Base-by-base conservation (phyloP, 2,888 invertebrate species). In the Rotaria magnacalcarata region DNA sequence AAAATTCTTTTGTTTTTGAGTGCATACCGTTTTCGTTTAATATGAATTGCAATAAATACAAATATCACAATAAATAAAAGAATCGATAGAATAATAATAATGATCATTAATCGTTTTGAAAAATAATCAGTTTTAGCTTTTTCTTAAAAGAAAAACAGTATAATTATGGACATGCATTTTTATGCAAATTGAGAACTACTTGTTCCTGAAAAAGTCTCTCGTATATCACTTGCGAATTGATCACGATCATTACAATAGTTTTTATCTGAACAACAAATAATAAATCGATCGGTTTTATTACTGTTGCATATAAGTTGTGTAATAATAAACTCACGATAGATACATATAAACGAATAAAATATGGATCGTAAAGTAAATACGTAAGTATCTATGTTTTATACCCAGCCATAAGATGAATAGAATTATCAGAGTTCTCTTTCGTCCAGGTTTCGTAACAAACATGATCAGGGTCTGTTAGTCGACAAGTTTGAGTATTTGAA, bases 191-290 rank as follows among this genome's bases (percentile, higher is more conserved):
- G 14, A 16, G 3, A 67, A 16, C 34, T 67, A 67, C 67, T 67
- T 19, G 4, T 2, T 27, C 6, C 19, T 19, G 4, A 14, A 7
- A 67, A 34, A 34, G 47, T n/a, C 21, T 80, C 34, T 80, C 80
- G 43, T 24, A 80, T 24, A 24, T 47, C n/a, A n/a, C 11, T n/a
- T 3, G 80, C 11, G 47, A 47, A 80, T n/a, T 47, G 47, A 80
- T 80, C 80, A 47, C 80, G 80, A 47, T 80, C 80, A 47, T 80
- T 80, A 14, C 80, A 80, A 47, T n/a, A 24, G 47, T 80, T 14
- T 11, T 47, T n/a, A 47, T 24, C 43, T 21, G 43, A 14, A 80
- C 80, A 80, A 47, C 80, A 80, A n/a, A 80, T 80, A n/a, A 80
- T 47, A 47, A n/a, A 47, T 24, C 80, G 47, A n/a, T 47, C n/a